These are phyloP conservation scores for Diorhabda carinulata DNA, from an alignment of 1,140 invertebrate genomes.

Conservation along the genomic window DNA sequence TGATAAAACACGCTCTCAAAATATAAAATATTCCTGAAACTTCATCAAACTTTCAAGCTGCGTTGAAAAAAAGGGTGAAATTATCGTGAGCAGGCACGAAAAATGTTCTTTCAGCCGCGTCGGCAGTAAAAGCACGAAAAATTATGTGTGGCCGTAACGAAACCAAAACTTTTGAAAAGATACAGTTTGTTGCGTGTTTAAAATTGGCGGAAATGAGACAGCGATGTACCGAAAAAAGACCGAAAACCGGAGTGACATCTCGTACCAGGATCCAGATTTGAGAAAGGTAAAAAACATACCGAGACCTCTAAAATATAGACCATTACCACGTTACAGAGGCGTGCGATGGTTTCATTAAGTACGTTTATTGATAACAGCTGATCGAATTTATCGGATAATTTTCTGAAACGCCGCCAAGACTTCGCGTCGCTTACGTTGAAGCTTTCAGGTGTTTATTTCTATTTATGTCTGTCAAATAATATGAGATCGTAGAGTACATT, in stretches of 20 bases:
- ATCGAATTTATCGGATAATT: neutral
- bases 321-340: conserved; percentile 31
- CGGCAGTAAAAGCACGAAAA: conserved; percentile 25
- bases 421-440: neutral
- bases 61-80: conserved; percentile 13
- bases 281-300: conserved; percentile 24
- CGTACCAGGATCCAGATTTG: conserved; percentile 37
- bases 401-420: neutral
- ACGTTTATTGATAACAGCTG: neutral
- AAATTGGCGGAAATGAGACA: conserved; percentile 41
- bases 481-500: neutral
- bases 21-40: conserved; percentile 15
- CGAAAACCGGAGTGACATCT: conserved; percentile 37
- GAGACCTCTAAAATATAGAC: conserved; percentile 37
- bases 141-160: conserved; percentile 33
- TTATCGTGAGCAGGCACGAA: conserved; percentile 33
- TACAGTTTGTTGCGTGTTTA: conserved; percentile 36
- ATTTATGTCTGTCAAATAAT: too few species aligned
- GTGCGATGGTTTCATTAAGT: neutral
- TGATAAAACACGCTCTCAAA: conserved; percentile 3
- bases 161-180: conserved; percentile 31
- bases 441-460: neutral
- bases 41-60: conserved; percentile 10
- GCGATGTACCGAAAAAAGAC: conserved; percentile 38
- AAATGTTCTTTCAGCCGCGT: conserved; percentile 28